Evolutionary conservation across 2,113 vertebrate species (phyloP), one percentile per base, ranked within the genome.

Genomic region (Rhegmatorhina hoffmannsi): DNA sequence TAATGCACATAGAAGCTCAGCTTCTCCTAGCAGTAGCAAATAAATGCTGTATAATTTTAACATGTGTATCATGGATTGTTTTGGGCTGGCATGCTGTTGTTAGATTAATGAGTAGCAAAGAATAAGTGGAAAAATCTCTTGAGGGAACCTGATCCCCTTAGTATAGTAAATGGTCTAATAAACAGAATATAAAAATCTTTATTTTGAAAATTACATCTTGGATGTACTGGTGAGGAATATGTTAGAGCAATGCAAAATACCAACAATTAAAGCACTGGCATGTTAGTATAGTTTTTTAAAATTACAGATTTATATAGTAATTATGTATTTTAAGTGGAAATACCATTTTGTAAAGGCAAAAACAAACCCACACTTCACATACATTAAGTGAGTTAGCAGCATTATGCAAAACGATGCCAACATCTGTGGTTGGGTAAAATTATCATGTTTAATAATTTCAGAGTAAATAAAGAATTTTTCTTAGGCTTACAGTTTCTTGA

Each of bases 381-480:
- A 43, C 1, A 0, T 49, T 11, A 36, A 80, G 17, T 26, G 8
- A 2, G 1, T 53, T 74, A 55, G 50, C 60, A 85, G 7, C 36
- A 4, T 49, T 28, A n/a, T 31, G 43, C 16, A 73, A 47, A 87
- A 25, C 34, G 21, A 58, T 77, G 43, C 36, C 7, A 38, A 24
- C 1, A 1, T 38, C 34, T 69, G 63, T 11, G 8, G 10, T 20
- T 85, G 33, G 40, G 26, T 56, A 17, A 81, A 95, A 68, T 72
- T 6, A 17, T 6, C 2, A 5, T 50, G 17, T 80, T 84, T 44
- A 52, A 59, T 44, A 64, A 17, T 78, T 87, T 53, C 5, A 5
- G 60, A 82, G 24, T 64, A 82, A 93, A 56, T 53, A 90, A 0
- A 3, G 28, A 14, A 1, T 66, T 50, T 74, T 86, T 92, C 20